These are phyloP conservation scores for Gandaritis pyraliata DNA, from an alignment of 2,888 invertebrate species.

Conservation along the genomic window DNA sequence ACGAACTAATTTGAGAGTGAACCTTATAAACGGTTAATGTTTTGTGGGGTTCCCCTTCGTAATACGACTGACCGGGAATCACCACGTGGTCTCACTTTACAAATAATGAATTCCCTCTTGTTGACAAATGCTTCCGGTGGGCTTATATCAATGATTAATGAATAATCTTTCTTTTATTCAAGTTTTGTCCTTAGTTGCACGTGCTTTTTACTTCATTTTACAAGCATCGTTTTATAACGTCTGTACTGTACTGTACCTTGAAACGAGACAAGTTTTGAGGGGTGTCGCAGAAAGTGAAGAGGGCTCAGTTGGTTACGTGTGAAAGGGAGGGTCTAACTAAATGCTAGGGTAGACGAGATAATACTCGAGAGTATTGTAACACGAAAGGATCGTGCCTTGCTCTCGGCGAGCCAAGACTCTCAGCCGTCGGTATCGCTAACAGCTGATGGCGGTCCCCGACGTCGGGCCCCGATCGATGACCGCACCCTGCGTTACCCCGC, in stretches of 20 bases:
- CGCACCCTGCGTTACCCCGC: constrained; percentile 67
- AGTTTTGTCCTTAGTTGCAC: constrained; percentile 39
- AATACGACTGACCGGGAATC: constrained; percentile 46
- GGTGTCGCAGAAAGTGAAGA: constrained; percentile 37
- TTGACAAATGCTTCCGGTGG: constrained; percentile 65
- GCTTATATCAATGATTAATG: constrained; percentile 55
- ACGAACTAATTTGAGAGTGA: constrained; percentile 29
- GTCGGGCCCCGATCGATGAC: constrained; percentile 75
- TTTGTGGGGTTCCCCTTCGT: constrained; percentile 36
- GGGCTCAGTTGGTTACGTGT: constrained; percentile 37
- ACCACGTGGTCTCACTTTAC: constrained; percentile 54
- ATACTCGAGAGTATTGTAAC: constrained; percentile 35
- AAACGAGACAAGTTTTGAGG: constrained; percentile 41
- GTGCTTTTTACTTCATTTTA: constrained; percentile 28
- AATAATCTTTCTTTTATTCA: constrained; percentile 44
- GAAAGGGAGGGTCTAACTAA: constrained; percentile 37
- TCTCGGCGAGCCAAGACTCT: constrained; percentile 49
- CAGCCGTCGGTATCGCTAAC: constrained; percentile 58
- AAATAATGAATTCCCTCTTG: constrained; percentile 63
- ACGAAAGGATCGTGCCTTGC: constrained; percentile 36
- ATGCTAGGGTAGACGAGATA: constrained; percentile 37
- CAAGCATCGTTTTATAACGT: constrained; percentile 9
- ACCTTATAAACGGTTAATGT: constrained; percentile 29
- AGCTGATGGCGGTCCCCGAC: constrained; percentile 73
- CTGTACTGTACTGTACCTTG: constrained; percentile 27